Conservation (phyloP, 2,888 invertebrate genomes). For the Catocala sponsa region DNA sequence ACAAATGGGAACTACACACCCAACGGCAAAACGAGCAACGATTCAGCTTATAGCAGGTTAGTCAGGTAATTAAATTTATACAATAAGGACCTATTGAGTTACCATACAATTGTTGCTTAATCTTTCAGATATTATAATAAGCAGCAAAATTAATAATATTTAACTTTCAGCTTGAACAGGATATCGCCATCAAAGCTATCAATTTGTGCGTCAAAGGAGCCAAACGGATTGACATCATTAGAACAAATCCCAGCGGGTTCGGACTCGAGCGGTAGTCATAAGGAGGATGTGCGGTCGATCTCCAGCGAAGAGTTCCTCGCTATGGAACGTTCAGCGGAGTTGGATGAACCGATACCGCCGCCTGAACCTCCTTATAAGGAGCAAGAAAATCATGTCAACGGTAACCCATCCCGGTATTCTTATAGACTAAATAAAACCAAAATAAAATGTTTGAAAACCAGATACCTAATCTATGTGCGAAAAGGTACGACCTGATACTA, state of each 20-base stretch:
- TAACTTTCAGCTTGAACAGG: conserved; percentile 73
- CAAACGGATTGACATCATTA: conserved; percentile 66
- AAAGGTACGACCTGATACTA: too few relatives aligned
- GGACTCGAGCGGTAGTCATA: conserved; percentile 74
- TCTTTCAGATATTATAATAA: too few relatives aligned
- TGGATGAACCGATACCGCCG: conserved; percentile 65
- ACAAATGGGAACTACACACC: conserved; percentile 78
- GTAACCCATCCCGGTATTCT: conserved; percentile 50
- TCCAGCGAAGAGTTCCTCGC: conserved; percentile 84
- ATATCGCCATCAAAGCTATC: conserved; percentile 83
- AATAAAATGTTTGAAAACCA: too few relatives aligned
- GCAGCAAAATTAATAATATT: conserved; percentile 7
- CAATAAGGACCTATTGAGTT: background rate
- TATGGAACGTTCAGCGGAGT: conserved; percentile 82
- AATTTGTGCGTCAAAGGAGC: conserved; percentile 76
- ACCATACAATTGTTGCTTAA: conserved; percentile 2
- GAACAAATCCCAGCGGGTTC: conserved; percentile 74
- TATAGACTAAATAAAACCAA: background rate
- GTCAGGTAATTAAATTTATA: conserved; percentile 73
- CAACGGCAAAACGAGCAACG: conserved; percentile 82
- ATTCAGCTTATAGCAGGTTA: conserved; percentile 96
- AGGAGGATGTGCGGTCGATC: conserved; percentile 74
- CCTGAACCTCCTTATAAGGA: conserved; percentile 67
- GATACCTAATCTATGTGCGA: too few relatives aligned
- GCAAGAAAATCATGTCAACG: conserved; percentile 59